Conservation (phyloP, 2,888 invertebrate species). For the Oeneis ivallda region DNA sequence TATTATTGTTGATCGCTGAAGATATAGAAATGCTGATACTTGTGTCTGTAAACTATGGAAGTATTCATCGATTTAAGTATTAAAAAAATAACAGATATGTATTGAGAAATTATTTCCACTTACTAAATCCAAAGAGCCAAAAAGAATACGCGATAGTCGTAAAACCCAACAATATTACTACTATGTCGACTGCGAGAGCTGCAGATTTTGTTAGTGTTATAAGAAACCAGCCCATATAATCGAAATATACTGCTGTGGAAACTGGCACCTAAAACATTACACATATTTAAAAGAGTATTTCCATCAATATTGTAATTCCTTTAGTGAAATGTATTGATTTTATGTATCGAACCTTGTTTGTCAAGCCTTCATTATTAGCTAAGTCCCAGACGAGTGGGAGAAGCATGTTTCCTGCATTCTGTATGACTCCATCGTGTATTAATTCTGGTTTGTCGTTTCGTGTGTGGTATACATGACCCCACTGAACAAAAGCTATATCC, state of each 20-base stretch:
- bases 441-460: slow-evolving; percentile 84
- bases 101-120: slow-evolving; percentile 44
- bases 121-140: slow-evolving; percentile 63
- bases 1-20: too few species aligned
- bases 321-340: too few species aligned
- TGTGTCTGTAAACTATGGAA: too few species aligned
- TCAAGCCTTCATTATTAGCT: slow-evolving; percentile 63
- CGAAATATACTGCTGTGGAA: slow-evolving; percentile 85
- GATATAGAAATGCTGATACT: too few species aligned
- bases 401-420: slow-evolving; percentile 87
- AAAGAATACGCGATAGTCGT: slow-evolving; percentile 63
- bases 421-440: slow-evolving; percentile 85
- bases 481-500: slow-evolving; percentile 88
- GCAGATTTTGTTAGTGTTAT: slow-evolving; percentile 82
- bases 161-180: slow-evolving; percentile 61
- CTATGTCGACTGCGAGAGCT: slow-evolving; percentile 65
- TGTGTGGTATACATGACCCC: slow-evolving; percentile 90
- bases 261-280: slow-evolving; percentile 46
- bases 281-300: neutral
- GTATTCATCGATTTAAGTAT: too few species aligned
- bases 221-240: slow-evolving; percentile 86
- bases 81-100: too few species aligned
- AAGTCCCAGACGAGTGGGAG: slow-evolving; percentile 77
- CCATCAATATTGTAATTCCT: too few species aligned
- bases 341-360: slow-evolving; percentile 48